Evolutionary conservation across 2,797 vertebrate species (phyloP).

Genomic region (Schizopygopsis pylzovi): DNA sequence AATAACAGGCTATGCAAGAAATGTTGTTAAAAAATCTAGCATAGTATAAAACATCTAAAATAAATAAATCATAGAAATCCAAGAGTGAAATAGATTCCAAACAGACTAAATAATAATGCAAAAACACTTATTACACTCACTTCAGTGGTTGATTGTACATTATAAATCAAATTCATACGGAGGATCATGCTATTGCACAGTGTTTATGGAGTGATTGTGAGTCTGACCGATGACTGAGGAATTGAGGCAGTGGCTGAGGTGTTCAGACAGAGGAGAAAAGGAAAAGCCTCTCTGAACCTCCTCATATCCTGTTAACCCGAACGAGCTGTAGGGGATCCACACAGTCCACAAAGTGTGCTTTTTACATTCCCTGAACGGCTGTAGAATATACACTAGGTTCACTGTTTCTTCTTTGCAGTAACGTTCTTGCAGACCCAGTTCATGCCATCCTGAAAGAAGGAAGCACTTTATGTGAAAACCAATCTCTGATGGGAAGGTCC

Average conservation of each 20-base stretch:
- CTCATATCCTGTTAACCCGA: conserved; percentile 42
- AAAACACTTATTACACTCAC: conserved; percentile 34
- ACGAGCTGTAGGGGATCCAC: conserved; percentile 55
- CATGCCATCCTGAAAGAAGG: conserved; percentile 91
- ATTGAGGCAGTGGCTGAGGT: conserved; percentile 12
- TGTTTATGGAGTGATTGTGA: neutral
- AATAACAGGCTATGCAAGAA: conserved; percentile 6
- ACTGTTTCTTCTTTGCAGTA: conserved; percentile 96
- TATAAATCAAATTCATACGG: conserved; percentile 35
- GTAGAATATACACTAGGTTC: conserved; percentile 4
- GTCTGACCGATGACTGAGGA: neutral
- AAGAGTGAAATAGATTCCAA: conserved; percentile 22
- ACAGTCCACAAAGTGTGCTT: conserved; percentile 62
- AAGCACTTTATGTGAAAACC: conserved; percentile 20
- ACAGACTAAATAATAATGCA: conserved; percentile 24
- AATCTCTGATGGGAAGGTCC: neutral
- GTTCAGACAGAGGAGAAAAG: neutral
- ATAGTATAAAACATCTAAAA: conserved; percentile 31
- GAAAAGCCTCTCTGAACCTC: conserved; percentile 28
- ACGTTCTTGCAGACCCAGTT: conserved; percentile 99
- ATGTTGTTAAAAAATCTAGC: neutral
- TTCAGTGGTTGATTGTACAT: conserved; percentile 42
- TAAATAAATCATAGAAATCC: conserved; percentile 15
- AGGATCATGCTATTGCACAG: conserved; percentile 45
- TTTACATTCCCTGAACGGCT: conserved; percentile 60